These are phyloP conservation scores for Sarcophaga variegata DNA, from an alignment of 2,888 invertebrate species.

Conservation along the genomic window DNA sequence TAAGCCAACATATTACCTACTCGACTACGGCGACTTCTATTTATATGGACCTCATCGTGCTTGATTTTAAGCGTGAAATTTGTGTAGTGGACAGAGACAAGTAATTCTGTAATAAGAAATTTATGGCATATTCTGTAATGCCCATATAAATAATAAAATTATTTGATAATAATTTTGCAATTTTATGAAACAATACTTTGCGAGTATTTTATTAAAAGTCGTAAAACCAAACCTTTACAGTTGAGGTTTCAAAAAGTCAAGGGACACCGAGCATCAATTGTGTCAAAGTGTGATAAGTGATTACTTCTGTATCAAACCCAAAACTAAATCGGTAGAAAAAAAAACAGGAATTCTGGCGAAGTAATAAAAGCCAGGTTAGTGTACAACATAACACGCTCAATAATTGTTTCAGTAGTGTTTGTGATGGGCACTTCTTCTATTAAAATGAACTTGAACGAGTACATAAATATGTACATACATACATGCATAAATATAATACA, in stretches of 20 bases:
- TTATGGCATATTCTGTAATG: too few species aligned
- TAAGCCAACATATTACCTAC: too few species aligned
- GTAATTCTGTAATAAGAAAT: too few species aligned
- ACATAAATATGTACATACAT: constrained; percentile 1
- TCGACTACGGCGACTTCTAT: too few species aligned
- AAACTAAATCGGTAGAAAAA: neutral
- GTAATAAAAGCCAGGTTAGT: constrained; percentile 41
- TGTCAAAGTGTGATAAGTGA: constrained; percentile 15
- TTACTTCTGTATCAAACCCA: constrained; percentile 3
- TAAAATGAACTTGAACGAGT: neutral
- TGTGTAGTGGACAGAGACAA: too few species aligned
- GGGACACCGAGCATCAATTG: constrained; percentile 22
- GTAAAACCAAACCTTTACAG: neutral
- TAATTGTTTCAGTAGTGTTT: constrained; percentile 2
- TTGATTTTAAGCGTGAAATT: too few species aligned
- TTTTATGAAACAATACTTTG: neutral
- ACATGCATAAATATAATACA: constrained; percentile 9
- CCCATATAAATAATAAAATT: too few species aligned
- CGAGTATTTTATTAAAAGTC: constrained; percentile 13
- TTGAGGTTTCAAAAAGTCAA: neutral
- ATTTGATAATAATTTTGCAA: too few species aligned
- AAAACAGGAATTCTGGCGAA: constrained; percentile 37
- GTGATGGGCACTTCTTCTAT: neutral
- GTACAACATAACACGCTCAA: neutral
- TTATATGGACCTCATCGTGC: too few species aligned